Evolutionary conservation across 2,888 invertebrate genomes (phyloP).

Genomic region (Aphodius granarius): DNA sequence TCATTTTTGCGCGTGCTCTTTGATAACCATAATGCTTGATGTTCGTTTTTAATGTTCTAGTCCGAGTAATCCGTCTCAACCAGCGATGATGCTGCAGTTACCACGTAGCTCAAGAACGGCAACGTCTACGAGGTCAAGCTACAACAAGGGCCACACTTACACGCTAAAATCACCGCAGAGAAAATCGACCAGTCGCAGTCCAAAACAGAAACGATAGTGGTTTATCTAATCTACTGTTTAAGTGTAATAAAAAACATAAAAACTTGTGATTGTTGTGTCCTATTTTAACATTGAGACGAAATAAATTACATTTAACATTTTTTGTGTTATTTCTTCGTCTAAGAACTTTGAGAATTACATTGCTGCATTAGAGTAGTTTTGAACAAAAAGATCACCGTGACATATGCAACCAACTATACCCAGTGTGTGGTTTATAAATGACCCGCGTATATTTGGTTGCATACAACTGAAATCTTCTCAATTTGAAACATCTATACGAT

Average conservation of each 20-base stretch:
- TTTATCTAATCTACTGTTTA: background rate
- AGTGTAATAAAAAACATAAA: background rate
- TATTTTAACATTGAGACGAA: background rate
- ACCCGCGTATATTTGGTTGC: too few relatives aligned
- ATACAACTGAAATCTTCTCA: too few relatives aligned
- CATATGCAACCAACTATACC: too few relatives aligned
- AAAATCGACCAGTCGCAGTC: slow-evolving; percentile 15
- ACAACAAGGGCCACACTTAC: slow-evolving; percentile 32
- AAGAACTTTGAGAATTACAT: too few relatives aligned
- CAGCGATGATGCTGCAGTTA: background rate
- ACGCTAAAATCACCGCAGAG: slow-evolving; percentile 33
- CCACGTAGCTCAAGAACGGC: background rate
- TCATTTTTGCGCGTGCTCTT: too few relatives aligned
- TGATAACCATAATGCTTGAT: too few relatives aligned
- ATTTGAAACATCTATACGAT: too few relatives aligned
- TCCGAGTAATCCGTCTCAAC: background rate
- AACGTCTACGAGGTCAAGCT: background rate
- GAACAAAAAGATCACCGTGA: too few relatives aligned
- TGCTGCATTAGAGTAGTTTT: too few relatives aligned
- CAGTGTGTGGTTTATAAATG: too few relatives aligned
- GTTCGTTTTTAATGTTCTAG: background rate
- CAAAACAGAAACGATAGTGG: background rate
- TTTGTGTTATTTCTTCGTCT: too few relatives aligned
- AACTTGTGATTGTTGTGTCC: background rate
- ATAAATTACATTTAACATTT: background rate